Conservation (phyloP, 1,140 invertebrate species). For the Hyphantria cunea region DNA sequence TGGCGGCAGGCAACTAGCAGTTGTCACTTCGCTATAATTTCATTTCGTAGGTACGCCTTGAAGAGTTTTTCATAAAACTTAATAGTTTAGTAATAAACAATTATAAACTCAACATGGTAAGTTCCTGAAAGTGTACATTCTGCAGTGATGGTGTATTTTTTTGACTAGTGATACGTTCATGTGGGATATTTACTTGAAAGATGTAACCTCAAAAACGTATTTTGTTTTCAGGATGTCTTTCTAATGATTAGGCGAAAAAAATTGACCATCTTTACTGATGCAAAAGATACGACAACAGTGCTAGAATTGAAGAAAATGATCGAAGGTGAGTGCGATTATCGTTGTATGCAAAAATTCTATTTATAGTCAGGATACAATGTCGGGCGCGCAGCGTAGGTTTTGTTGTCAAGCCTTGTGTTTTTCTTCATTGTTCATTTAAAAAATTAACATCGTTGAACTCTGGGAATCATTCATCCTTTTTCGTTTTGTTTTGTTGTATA, state of each 20-base stretch:
- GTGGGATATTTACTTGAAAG: constrained; percentile 30
- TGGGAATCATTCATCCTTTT: not conserved
- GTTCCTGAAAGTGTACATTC: constrained; percentile 27
- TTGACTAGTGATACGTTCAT: constrained; percentile 16
- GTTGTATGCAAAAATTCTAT: constrained; percentile 66
- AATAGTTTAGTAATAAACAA: constrained; percentile 69
- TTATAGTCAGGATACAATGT: constrained; percentile 72
- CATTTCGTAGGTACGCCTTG: constrained; percentile 65
- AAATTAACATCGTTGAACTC: constrained; percentile 5
- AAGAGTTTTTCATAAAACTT: constrained; percentile 68
- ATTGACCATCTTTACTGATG: constrained; percentile 98
- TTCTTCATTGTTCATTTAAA: constrained; percentile 25
- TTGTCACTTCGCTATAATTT: constrained; percentile 72
- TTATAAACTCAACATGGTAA: constrained; percentile 71
- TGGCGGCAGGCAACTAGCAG: constrained; percentile 32
- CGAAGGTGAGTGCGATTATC: constrained; percentile 87
- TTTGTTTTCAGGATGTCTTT: constrained; percentile 94
- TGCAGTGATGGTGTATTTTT: constrained; percentile 13
- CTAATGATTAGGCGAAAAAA: constrained; percentile 98
- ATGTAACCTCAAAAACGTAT: constrained; percentile 75
- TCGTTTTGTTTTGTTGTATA: not conserved
- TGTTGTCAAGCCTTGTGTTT: constrained; percentile 42
- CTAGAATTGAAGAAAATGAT: constrained; percentile 98
- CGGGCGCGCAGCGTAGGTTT: constrained; percentile 45
- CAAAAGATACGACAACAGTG: constrained; percentile 96